Conservation (phyloP, 2,888 invertebrate species). For the Laspeyria flexula region DNA sequence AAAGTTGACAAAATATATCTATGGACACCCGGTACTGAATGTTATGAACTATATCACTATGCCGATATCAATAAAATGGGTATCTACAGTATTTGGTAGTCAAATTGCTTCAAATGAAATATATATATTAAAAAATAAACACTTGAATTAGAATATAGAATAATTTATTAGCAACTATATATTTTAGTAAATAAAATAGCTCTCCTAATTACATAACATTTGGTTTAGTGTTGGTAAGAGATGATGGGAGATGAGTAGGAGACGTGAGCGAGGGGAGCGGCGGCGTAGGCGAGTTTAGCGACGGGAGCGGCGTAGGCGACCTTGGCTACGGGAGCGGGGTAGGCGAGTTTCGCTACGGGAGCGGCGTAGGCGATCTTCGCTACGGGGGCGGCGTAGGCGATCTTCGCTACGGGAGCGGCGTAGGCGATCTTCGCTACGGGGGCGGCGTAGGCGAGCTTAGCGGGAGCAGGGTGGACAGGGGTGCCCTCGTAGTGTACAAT, state of each 20-base stretch:
- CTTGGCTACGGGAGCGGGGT: constrained; percentile 40
- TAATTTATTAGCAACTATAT: constrained; percentile 41
- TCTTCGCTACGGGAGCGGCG: constrained; percentile 48
- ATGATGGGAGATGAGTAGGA: constrained; percentile 69
- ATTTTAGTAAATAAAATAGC: constrained; percentile 57
- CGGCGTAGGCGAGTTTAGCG: constrained; percentile 37
- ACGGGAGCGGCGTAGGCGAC: constrained; percentile 43
- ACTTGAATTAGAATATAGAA: too few relatives aligned
- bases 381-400: constrained; percentile 56
- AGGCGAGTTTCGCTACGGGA: constrained; percentile 49
- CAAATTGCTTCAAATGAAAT: too few relatives aligned
- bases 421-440: too few relatives aligned
- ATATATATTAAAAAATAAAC: too few relatives aligned
- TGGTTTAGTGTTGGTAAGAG: constrained; percentile 71
- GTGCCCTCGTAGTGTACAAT: constrained; percentile 76
- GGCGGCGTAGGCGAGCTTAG: constrained; percentile 35
- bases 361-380: constrained; percentile 59
- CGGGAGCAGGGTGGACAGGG: constrained; percentile 49
- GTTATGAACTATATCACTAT: background rate
- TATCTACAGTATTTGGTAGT: background rate
- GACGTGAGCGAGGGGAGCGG: constrained; percentile 57
- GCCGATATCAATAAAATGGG: background rate
- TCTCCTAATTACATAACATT: constrained; percentile 7
- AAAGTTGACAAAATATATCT: constrained; percentile 58
- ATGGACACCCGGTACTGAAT: constrained; percentile 13